Base-by-base conservation (phyloP, 2,797 vertebrate species). In the Psittacula derbiana region DNA sequence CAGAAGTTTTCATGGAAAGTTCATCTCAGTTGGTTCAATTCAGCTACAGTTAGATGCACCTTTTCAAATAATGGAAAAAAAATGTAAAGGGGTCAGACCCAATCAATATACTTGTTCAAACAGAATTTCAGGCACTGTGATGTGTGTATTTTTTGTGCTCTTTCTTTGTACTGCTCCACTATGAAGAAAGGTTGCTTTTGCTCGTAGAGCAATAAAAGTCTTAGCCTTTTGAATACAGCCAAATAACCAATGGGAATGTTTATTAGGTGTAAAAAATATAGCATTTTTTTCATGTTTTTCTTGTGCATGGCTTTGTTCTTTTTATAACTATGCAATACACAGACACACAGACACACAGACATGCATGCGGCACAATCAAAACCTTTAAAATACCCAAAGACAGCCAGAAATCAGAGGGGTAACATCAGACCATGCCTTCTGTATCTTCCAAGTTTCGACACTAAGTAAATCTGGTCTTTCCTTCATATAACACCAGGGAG, bases 51-150 rank as follows among this genome's bases (percentile, higher is more conserved):
- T 98, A 98, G 98, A 98, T 98, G 98, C 98, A 98, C 97, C 98
- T 98, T 98, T 98, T 98, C 98, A 99, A 98, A 99, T 99, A 99
- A 99, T 99, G 98, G 98, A 92, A 47, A 98, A 86, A 97, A 98
- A 98, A 98, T 97, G 98, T 98, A 99, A 98, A 98, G 98, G 98
- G 99, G 98, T 99, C 98, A 98, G 98, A 94, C 96, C 98, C 98
- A 98, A 99, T 99, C 99, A 98, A 99, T 99, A 98, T 95, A 94
- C 97, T 95, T 98, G 98, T 99, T 99, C 99, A 99, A 99, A 99
- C 98, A 98, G 99, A 99, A 99, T 99, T 98, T 97, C 98, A 83
- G 97, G 97, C 97, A 97, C 98, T 98, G 92, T 98, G 98, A 99
- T 98, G 98, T 98, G 97, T 88, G 94, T 97, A 96, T 97, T 98